phyloP scores from a whole-genome alignment of 2,888 invertebrate genomes.

The Perizoma affinitatum region DNA sequence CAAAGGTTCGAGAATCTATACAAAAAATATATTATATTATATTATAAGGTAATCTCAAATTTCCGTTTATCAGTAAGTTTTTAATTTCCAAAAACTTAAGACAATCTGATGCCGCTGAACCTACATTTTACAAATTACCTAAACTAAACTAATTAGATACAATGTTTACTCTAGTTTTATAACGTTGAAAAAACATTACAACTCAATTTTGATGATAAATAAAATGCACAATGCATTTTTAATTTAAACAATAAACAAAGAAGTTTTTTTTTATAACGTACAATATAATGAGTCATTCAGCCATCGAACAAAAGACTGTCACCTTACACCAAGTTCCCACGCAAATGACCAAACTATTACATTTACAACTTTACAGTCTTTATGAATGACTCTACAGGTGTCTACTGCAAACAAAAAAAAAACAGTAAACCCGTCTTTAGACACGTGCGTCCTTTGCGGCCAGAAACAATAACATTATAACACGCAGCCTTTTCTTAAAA shows the following conservation, averaged over 20 bases:
- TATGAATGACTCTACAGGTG: conserved; percentile 77
- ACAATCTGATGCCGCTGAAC: no score
- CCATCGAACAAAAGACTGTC: conserved; percentile 40
- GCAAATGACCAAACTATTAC: conserved; percentile 59
- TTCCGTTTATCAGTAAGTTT: no score
- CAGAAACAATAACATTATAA: conserved; percentile 71
- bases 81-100: no score
- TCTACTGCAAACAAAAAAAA: conserved; percentile 63
- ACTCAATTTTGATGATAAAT: not conserved
- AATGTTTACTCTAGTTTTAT: no score
- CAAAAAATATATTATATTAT: no score
- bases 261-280: conserved; percentile 20
- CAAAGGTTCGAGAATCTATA: no score
- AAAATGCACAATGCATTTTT: not conserved
- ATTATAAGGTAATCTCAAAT: no score
- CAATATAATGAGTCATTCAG: conserved; percentile 37
- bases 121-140: no score
- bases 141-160: no score
- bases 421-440: conserved; percentile 71
- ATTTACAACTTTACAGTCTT: conserved; percentile 38
- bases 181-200: not conserved
- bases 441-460: conserved; percentile 78
- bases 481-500: conserved; percentile 42
- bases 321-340: conserved; percentile 52
- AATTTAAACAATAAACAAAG: conserved; percentile 25